phyloP scores from a whole-genome alignment of 2,113 vertebrate species.

The Bathybates hornii region DNA sequence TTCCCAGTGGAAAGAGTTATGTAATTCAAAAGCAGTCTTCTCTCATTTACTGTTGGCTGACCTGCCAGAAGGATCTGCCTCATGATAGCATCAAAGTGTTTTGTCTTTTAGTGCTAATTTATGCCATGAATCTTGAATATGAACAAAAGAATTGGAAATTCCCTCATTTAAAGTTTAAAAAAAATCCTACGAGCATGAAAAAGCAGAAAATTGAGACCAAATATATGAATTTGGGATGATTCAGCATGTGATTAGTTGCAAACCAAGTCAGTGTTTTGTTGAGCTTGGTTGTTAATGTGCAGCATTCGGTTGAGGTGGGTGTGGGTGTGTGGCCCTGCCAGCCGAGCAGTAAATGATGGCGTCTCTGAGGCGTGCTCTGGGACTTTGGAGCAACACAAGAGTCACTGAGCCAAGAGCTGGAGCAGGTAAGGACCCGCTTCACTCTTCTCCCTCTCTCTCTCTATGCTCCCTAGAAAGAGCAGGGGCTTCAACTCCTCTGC shows the following conservation, averaged over 20 bases:
- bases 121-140: neutral
- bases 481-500: neutral
- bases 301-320: constrained; percentile 23
- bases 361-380: constrained; percentile 48
- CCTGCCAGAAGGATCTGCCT: neutral
- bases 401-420: constrained; percentile 38
- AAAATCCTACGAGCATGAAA: neutral
- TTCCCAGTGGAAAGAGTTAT: neutral
- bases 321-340: constrained; percentile 36
- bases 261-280: constrained; percentile 13
- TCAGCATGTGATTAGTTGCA: neutral
- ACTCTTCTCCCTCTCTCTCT: neutral
- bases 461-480: neutral
- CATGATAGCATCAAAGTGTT: constrained; percentile 2
- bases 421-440: constrained; percentile 42
- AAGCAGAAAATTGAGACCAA: neutral
- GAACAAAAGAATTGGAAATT: neutral
- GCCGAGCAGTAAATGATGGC: constrained; percentile 53
- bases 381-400: constrained; percentile 37
- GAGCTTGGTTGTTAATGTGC: neutral
- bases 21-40: neutral
- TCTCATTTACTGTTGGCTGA: neutral
- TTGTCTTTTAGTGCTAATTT: neutral
- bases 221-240: neutral
- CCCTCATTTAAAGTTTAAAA: neutral